Base-by-base conservation (phyloP, 2,888 invertebrate species). In the Latrodectus hesperus region DNA sequence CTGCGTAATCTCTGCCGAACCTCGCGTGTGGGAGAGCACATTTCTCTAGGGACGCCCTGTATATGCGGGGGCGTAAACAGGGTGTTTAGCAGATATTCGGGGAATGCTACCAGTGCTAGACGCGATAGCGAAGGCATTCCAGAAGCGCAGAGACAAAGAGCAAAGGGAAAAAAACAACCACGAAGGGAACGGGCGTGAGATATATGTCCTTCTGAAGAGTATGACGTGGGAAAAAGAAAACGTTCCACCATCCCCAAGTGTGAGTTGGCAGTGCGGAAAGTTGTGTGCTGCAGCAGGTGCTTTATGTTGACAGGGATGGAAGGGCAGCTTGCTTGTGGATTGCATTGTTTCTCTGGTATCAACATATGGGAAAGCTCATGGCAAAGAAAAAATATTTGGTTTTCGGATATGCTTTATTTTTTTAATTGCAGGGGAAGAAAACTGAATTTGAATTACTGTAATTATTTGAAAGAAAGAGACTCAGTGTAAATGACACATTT, bases 31-130 rank as follows among this genome's bases (percentile, higher is more conserved):
- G 38, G 38, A 38, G 38, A 38, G 38, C 38, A 38, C 38, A 38
- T 38, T 38, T 38, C 38, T 38, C 38, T 38, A 38, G 38, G 38
- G 38, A 38, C 38, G 38, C 38, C 38, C 38, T 38, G 38, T 38
- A 38, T 38, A 6, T 38, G 26, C 49, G 22, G 76, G 76, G 76
- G 76, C 65, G 76, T 76, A 26, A 65, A 65, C 65, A 65, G 65
- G 76, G 76, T 51, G 65, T 51, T 76, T 76, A 38, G 65, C 76
- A 26, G 76, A 76, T 51, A 76, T 76, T 76, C 65, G 9, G 65
- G 26, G 76, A 76, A 76, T 76, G 64, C 22, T 22, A 22, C 22
- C 22, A 22, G 22, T 22, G 22, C 76, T 65, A 55, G 38, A 76
- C 76, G 60, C 51, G 65, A 76, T 76, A 76, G 51, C 64, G 49